Evolutionary conservation across 2,797 vertebrate genomes (phyloP).

Genomic region (Tolypeutes matacus): DNA sequence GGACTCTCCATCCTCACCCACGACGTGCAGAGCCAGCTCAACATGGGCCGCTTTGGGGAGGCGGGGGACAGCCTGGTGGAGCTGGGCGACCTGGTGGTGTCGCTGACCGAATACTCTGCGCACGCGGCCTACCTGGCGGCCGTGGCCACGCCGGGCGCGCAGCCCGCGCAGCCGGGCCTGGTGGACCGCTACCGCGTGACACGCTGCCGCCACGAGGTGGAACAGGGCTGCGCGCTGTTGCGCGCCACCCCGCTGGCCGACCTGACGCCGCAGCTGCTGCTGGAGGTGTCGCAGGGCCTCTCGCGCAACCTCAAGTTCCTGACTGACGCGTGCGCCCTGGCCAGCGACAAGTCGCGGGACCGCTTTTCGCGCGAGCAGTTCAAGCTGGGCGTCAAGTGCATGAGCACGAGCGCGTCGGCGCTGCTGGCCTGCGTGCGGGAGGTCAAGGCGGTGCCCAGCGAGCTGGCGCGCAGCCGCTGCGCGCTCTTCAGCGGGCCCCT

Average conservation of each 20-base stretch:
- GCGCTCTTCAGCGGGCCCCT: slow-evolving; percentile 96
- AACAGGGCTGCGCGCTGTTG: slow-evolving; percentile 94
- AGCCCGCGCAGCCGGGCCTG: slow-evolving; percentile 93
- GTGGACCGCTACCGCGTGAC: slow-evolving; percentile 99
- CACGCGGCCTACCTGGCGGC: slow-evolving; percentile 97
- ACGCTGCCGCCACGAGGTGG: slow-evolving; percentile 97
- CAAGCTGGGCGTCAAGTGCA: slow-evolving; percentile 96
- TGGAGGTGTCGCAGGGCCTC: slow-evolving; percentile 98
- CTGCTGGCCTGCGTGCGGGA: slow-evolving; percentile 97
- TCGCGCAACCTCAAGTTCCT: slow-evolving; percentile 96
- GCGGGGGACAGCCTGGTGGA: slow-evolving; percentile 95
- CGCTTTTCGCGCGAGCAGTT: slow-evolving; percentile 98
- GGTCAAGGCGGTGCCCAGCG: slow-evolving; percentile 96
- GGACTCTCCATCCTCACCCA: slow-evolving; percentile 98
- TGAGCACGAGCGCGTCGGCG: slow-evolving; percentile 97
- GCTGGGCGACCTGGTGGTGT: slow-evolving; percentile 97
- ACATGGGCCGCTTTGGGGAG: slow-evolving; percentile 97
- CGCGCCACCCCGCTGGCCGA: slow-evolving; percentile 93
- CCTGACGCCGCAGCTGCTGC: slow-evolving; percentile 95
- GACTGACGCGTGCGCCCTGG: slow-evolving; percentile 95
- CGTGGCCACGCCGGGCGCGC: slow-evolving; percentile 93
- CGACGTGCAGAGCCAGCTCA: slow-evolving; percentile 99
- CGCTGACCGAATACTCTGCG: slow-evolving; percentile 96
- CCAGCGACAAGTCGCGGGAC: slow-evolving; percentile 96
- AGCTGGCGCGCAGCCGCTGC: slow-evolving; percentile 95